Conservation (phyloP, 2,888 invertebrate species). For the Eulithis testata region DNA sequence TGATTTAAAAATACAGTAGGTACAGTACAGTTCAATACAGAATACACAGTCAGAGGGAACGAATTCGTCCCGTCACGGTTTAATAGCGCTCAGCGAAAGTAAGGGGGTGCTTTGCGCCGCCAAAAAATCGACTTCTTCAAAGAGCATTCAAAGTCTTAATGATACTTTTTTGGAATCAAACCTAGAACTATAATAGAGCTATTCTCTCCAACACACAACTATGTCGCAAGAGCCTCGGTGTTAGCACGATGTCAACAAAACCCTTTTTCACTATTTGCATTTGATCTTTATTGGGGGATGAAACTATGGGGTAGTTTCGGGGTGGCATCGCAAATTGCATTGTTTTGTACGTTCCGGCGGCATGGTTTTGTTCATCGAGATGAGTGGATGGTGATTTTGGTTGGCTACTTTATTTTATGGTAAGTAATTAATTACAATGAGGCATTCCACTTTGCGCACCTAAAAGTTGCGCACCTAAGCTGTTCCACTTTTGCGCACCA, state of each 20-base stretch:
- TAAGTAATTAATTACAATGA: too few species aligned
- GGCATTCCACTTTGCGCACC: too few species aligned
- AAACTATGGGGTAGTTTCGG: constrained; percentile 26
- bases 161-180: background rate
- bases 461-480: too few species aligned
- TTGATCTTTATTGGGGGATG: constrained; percentile 40
- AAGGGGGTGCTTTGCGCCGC: too few species aligned
- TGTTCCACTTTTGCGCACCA: too few species aligned
- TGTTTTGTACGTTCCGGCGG: constrained; percentile 15
- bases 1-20: too few species aligned
- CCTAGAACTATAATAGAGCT: background rate
- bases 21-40: too few species aligned
- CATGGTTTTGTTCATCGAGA: background rate
- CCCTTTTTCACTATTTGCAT: constrained; percentile 42
- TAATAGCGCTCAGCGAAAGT: too few species aligned
- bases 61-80: too few species aligned
- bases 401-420: constrained; percentile 1
- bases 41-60: too few species aligned
- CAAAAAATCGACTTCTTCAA: too few species aligned
- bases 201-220: background rate
- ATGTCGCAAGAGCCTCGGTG: constrained; percentile 1
- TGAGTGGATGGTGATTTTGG: constrained; percentile 1
- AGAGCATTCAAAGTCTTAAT: too few species aligned
- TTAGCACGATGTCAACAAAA: constrained; percentile 16
- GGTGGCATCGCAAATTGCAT: constrained; percentile 25